A percentile compares a stretch with the other conserved stretches of the same genome.
These are phyloP conservation scores for Poecile montanus DNA, from an alignment of 2,797 vertebrate genomes.

Conservation along the genomic window DNA sequence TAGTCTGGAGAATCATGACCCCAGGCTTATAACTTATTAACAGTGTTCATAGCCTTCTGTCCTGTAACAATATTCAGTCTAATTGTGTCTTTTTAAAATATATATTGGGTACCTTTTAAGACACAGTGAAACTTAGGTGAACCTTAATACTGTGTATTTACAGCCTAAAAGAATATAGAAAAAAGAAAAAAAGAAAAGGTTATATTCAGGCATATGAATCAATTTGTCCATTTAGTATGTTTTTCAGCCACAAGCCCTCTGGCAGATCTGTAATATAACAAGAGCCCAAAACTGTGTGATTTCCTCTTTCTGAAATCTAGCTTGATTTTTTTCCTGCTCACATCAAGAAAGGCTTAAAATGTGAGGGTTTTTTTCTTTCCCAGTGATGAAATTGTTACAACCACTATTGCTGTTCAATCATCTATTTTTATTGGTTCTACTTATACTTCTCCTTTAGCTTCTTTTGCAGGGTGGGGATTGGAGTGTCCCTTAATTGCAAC, in stretches of 20 bases:
- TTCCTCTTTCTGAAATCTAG: background rate
- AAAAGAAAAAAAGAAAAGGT: background rate
- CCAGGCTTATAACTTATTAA: background rate
- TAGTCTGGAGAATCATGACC: background rate
- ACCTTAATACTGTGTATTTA: background rate
- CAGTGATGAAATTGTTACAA: background rate
- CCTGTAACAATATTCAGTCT: background rate
- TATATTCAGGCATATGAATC: background rate
- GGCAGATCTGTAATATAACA: background rate
- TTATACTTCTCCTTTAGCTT: background rate
- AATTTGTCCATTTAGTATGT: background rate
- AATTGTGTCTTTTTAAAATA: background rate
- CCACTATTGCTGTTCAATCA: background rate
- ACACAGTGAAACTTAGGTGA: background rate
- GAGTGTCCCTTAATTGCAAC: background rate
- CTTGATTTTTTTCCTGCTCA: background rate
- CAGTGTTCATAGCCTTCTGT: background rate
- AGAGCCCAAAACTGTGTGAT: background rate
- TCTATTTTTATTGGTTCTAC: background rate
- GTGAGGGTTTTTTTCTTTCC: background rate
- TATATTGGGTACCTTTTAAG: background rate
- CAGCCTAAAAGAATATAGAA: background rate
- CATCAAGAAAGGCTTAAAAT: background rate
- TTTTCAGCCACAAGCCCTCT: background rate
- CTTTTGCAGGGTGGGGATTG: background rate